Conservation (phyloP, 2,113 vertebrate genomes). For the Callospermophilus lateralis region DNA sequence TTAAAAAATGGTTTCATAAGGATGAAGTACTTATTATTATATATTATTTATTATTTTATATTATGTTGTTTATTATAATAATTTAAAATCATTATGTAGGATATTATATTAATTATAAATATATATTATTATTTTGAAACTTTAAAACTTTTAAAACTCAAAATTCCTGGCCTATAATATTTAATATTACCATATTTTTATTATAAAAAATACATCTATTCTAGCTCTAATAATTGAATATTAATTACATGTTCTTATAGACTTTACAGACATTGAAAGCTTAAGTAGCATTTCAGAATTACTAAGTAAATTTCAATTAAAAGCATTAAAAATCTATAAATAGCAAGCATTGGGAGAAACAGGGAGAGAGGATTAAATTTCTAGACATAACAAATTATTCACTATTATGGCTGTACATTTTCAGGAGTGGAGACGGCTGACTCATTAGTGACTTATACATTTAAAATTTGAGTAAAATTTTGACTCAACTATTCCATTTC, state of each 20-base stretch:
- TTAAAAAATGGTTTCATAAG: not conserved
- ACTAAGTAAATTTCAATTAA: conserved; percentile 11
- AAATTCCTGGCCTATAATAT: not conserved
- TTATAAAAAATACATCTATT: not conserved
- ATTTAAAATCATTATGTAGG: too few species aligned
- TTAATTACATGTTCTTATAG: not conserved
- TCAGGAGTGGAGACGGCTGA: not conserved
- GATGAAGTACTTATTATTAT: not conserved
- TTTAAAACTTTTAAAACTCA: not conserved
- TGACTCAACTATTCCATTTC: not conserved
- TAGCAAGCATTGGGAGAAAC: not conserved
- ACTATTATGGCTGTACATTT: not conserved
- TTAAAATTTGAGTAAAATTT: not conserved
- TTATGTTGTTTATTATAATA: too few species aligned
- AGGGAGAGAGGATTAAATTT: not conserved
- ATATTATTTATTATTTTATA: too few species aligned
- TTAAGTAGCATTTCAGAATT: not conserved
- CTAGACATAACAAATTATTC: not conserved
- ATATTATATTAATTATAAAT: too few species aligned
- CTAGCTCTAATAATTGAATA: not conserved
- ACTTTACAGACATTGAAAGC: not conserved
- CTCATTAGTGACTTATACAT: not conserved
- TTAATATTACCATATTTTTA: not conserved
- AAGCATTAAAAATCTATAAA: not conserved
- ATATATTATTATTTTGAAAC: not conserved